phyloP scores from a whole-genome alignment of 2,797 vertebrate species.

The Poecilia velifera region DNA sequence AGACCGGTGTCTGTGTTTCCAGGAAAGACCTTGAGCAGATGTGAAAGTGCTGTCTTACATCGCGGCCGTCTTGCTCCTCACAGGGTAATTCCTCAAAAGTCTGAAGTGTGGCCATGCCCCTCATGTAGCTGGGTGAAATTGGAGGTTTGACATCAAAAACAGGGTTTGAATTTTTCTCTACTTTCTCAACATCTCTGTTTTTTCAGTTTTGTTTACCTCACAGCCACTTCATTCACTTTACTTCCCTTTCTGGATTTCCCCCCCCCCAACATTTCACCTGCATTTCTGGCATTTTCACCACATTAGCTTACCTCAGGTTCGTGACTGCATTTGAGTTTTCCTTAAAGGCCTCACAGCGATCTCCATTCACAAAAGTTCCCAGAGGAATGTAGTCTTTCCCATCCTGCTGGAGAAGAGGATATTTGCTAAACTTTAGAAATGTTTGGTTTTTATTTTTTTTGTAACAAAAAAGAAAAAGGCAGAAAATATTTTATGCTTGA shows the following conservation, averaged over 20 bases:
- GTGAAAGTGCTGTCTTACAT: conserved; percentile 70
- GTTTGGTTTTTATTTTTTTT: no score
- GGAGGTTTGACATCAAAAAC: conserved; percentile 19
- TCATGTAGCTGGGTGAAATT: conserved; percentile 82
- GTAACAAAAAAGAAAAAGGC: not conserved
- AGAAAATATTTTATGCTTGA: conserved; percentile 69
- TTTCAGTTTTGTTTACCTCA: conserved; percentile 16
- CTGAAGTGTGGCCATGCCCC: conserved; percentile 78
- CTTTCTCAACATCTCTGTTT: conserved; percentile 17
- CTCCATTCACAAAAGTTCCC: conserved; percentile 72
- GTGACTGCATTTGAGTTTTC: conserved; percentile 70
- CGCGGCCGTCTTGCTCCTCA: conserved; percentile 66
- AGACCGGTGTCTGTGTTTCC: not conserved
- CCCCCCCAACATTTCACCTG: not conserved
- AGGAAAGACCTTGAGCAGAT: conserved; percentile 10
- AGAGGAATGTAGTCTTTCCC: conserved; percentile 95
- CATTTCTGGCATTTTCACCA: not conserved
- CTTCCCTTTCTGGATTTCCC: not conserved
- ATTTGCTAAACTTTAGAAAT: not conserved
- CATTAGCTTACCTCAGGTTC: conserved; percentile 70
- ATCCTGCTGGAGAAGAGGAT: conserved; percentile 73
- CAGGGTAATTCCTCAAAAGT: conserved; percentile 88
- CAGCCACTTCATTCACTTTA: conserved; percentile 10
- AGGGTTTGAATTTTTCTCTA: not conserved
- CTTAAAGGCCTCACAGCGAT: conserved; percentile 41